Evolutionary conservation across 2,888 invertebrate genomes (phyloP).

Genomic region (Athrips mouffetella): DNA sequence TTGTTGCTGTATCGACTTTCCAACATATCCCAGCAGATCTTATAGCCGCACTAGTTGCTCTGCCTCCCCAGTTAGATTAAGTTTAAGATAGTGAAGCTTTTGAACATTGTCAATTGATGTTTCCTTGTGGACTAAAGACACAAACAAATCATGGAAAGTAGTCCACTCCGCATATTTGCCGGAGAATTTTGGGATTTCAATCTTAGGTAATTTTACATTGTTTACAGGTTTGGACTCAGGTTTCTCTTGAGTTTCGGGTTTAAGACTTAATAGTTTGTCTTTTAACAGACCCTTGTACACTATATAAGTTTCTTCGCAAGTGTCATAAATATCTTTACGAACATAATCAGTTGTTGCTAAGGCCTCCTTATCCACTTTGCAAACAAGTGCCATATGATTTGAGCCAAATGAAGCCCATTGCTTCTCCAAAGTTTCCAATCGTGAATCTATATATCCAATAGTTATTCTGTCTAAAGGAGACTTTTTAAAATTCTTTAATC

Average conservation of each 20-base stretch:
- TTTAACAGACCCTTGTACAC: slow-evolving; percentile 6
- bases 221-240: neutral
- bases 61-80: slow-evolving; percentile 21
- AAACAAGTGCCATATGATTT: slow-evolving; percentile 12
- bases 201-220: slow-evolving; percentile 14
- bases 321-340: slow-evolving; percentile 6
- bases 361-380: neutral
- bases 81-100: slow-evolving; percentile 28
- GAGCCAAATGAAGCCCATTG: slow-evolving; percentile 13
- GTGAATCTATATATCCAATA: slow-evolving; percentile 8
- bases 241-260: too few species aligned
- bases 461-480: slow-evolving; percentile 13
- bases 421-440: slow-evolving; percentile 14
- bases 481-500: slow-evolving; percentile 11
- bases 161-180: slow-evolving; percentile 28
- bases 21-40: slow-evolving; percentile 22
- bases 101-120: slow-evolving; percentile 24
- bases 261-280: slow-evolving; percentile 2
- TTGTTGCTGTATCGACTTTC: slow-evolving; percentile 26
- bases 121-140: slow-evolving; percentile 27
- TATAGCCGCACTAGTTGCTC: slow-evolving; percentile 25
- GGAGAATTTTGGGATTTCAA: slow-evolving; percentile 20
- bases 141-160: slow-evolving; percentile 25
- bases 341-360: slow-evolving; percentile 9
- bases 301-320: slow-evolving; percentile 3